These are phyloP conservation scores for Hydractinia echinata DNA, from an alignment of 30 jellyfish, hydroid and myxozoan genomes.

Conservation along the genomic window DNA sequence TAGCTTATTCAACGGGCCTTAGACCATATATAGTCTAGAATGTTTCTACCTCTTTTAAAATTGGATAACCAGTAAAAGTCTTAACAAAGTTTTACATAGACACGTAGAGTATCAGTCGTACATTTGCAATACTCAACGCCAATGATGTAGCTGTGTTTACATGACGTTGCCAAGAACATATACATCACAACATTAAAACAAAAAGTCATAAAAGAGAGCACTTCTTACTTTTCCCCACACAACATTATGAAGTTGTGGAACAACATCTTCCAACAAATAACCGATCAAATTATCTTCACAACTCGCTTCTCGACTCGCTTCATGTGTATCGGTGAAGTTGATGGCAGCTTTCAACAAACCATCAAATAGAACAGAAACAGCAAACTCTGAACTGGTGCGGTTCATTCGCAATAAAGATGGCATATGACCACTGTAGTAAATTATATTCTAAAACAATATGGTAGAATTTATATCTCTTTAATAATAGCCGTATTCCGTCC, in stretches of 20 bases:
- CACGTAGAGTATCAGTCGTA: too few relatives aligned
- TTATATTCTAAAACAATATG: conserved; percentile 5
- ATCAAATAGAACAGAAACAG: conserved; percentile 81
- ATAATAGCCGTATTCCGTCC: too few relatives aligned
- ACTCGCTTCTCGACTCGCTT: conserved; percentile 34
- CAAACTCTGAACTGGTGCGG: conserved; percentile 54
- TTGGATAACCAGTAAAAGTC: too few relatives aligned
- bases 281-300: conserved; percentile 33
- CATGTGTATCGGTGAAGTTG: conserved; percentile 68
- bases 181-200: too few relatives aligned
- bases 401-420: conserved; percentile 37
- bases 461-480: too few relatives aligned
- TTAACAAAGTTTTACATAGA: too few relatives aligned
- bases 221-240: conserved; percentile 76
- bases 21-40: too few relatives aligned
- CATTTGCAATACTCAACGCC: too few relatives aligned
- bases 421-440: conserved; percentile 34
- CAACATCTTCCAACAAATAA: conserved; percentile 46
- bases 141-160: too few relatives aligned
- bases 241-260: conserved; percentile 67
- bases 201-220: background rate
- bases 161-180: too few relatives aligned
- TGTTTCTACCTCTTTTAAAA: too few relatives aligned
- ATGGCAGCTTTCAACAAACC: conserved; percentile 68
- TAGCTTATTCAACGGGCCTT: too few relatives aligned